Conservation (phyloP, 1,140 invertebrate genomes). For the Mylabris phalerata region DNA sequence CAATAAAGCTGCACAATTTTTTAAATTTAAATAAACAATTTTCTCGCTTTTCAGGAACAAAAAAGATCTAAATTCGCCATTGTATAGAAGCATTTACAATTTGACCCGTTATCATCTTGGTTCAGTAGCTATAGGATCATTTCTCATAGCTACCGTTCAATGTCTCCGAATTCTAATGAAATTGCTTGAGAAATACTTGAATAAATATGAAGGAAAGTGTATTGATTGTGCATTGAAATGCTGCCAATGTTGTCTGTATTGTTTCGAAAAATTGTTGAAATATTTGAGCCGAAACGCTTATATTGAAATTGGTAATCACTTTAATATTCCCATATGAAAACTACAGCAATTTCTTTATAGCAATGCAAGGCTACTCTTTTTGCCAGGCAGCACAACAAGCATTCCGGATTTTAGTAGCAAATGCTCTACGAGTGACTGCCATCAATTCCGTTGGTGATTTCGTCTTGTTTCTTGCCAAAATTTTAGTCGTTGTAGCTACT, state of each 20-base stretch:
- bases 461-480: slow-evolving; percentile 67
- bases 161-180: slow-evolving; percentile 42
- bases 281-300: slow-evolving; percentile 72
- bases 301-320: slow-evolving; percentile 60
- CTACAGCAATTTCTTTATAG: slow-evolving; percentile 41
- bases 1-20: background rate
- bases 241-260: slow-evolving; percentile 67
- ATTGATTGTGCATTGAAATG: slow-evolving; percentile 47
- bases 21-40: slow-evolving; percentile 12
- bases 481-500: slow-evolving; percentile 58
- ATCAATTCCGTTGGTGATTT: slow-evolving; percentile 77
- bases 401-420: slow-evolving; percentile 52
- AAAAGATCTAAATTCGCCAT: slow-evolving; percentile 49
- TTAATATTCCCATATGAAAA: too few relatives aligned
- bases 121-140: slow-evolving; percentile 66
- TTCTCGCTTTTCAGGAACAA: slow-evolving; percentile 51
- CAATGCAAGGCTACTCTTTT: slow-evolving; percentile 65
- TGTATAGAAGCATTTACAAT: slow-evolving; percentile 49
- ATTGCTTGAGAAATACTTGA: slow-evolving; percentile 19
- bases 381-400: slow-evolving; percentile 57
- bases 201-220: slow-evolving; percentile 15
- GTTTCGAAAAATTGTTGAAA: slow-evolving; percentile 66
- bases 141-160: slow-evolving; percentile 66
- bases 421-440: slow-evolving; percentile 61
- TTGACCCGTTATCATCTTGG: slow-evolving; percentile 66